A percentile compares a stretch with the other conserved stretches of the same genome.
Conservation (phyloP, 2,113 vertebrate species). For the Lepus europaeus region DNA sequence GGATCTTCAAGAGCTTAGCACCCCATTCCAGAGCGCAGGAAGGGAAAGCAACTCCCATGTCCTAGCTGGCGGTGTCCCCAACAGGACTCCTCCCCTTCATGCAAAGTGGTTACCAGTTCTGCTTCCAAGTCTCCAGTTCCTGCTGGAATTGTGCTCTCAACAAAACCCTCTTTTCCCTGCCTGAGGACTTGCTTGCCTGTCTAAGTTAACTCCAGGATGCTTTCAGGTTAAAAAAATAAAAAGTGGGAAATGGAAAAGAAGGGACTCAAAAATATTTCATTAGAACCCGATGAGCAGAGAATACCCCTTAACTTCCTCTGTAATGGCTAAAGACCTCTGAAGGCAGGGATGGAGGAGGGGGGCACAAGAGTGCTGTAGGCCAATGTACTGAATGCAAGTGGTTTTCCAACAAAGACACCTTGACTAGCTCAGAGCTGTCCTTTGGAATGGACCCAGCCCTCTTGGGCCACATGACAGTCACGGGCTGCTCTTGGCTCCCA, state of each 20-base stretch:
- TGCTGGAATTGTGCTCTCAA: background rate
- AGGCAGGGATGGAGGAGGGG: fast-evolving
- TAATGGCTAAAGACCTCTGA: background rate
- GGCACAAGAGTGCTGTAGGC: no score
- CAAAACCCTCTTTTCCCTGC: background rate
- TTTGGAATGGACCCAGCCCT: background rate
- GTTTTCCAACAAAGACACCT: background rate
- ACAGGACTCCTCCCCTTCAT: background rate
- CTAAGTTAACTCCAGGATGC: background rate
- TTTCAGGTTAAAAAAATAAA: background rate
- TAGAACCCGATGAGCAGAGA: background rate
- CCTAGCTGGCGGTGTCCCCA: background rate
- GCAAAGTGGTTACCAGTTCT: background rate
- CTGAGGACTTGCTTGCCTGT: background rate
- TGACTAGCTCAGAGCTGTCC: background rate
- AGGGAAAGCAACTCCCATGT: background rate
- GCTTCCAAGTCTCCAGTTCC: background rate
- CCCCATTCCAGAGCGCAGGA: background rate
- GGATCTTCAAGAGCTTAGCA: background rate
- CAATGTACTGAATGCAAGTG: background rate
- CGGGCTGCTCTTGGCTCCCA: background rate
- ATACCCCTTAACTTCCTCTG: background rate
- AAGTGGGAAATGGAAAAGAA: background rate
- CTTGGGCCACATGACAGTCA: background rate
- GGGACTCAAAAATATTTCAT: background rate